Conservation (phyloP, 2,797 vertebrate genomes). For the Diglossa cyanea region DNA sequence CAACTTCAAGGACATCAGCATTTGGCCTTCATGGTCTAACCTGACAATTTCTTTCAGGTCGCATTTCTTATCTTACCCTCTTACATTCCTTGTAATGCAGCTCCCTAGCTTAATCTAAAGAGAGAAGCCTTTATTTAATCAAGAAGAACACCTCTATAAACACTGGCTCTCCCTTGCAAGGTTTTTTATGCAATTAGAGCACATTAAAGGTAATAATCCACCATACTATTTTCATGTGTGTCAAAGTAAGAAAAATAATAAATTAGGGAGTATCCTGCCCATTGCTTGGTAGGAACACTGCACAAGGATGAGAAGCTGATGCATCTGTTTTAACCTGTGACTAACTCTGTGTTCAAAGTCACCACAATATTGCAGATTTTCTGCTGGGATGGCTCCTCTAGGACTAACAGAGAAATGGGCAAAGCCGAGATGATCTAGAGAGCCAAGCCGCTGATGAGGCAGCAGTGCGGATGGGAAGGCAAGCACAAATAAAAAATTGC, state of each 20-base stretch:
- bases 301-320: background rate
- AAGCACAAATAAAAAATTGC: fast-evolving
- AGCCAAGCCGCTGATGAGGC: background rate
- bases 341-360: background rate
- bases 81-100: background rate
- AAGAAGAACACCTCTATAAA: background rate
- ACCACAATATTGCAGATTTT: background rate
- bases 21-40: background rate
- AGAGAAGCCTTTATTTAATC: background rate
- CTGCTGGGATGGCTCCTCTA: background rate
- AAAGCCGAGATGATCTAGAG: background rate
- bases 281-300: background rate
- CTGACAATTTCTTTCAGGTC: background rate
- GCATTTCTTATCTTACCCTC: background rate
- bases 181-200: background rate
- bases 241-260: background rate
- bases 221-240: fast-evolving
- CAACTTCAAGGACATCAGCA: background rate
- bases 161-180: background rate
- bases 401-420: background rate
- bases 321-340: background rate
- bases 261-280: background rate
- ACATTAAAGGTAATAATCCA: background rate
- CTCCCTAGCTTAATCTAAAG: background rate
- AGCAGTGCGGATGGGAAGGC: background rate